phyloP scores from a whole-genome alignment of 2,797 vertebrate genomes.

The Otolemur crassicaudatus region DNA sequence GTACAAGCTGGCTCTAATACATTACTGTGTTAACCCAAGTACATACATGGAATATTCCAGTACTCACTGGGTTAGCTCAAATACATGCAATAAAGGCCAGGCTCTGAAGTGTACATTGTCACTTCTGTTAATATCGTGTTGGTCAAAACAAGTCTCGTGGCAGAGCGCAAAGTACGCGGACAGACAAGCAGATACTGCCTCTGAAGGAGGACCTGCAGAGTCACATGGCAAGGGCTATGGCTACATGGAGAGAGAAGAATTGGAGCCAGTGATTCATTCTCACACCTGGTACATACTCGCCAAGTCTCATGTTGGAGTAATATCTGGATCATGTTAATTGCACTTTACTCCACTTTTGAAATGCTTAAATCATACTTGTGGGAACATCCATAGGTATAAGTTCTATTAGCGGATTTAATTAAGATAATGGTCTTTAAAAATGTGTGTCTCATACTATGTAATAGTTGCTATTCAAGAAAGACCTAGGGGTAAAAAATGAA shows the following conservation, averaged over 20 bases:
- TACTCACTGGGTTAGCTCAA: not conserved
- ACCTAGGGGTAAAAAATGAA: not conserved
- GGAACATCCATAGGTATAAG: not conserved
- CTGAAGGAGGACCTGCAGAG: not conserved
- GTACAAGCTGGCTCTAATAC: not conserved
- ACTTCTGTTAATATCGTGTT: not conserved
- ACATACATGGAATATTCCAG: not conserved
- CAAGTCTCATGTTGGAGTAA: not conserved
- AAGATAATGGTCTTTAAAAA: not conserved
- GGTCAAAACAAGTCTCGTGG: not conserved
- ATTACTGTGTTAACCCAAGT: not conserved
- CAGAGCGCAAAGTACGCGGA: not conserved
- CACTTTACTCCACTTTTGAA: not conserved
- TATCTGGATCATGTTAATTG: not conserved
- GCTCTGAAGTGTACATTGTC: not conserved
- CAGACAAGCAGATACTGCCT: not conserved
- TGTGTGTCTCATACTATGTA: not conserved
- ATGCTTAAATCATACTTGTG: not conserved
- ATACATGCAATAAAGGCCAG: not conserved
- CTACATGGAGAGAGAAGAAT: not conserved
- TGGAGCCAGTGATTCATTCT: not conserved
- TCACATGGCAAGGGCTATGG: not conserved
- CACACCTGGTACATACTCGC: not conserved
- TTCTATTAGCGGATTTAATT: slow-evolving; percentile 33
- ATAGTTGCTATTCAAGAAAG: not conserved